These are phyloP conservation scores for Leptatherina wallacei DNA, from an alignment of 2,797 vertebrate species.

Conservation along the genomic window DNA sequence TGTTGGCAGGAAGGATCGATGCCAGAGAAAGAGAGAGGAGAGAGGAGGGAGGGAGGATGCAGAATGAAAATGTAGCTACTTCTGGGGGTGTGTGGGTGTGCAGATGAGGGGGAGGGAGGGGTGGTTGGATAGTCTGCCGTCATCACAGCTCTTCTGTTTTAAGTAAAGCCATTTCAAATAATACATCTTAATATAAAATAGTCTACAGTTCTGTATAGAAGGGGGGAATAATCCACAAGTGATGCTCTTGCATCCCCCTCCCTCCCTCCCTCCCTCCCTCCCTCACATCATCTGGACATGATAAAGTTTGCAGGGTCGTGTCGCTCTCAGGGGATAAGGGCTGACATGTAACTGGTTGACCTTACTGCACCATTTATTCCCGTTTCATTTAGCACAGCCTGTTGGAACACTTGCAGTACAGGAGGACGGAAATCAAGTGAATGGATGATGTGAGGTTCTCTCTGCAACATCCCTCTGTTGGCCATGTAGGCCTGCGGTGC, in stretches of 20 bases:
- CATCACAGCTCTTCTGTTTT: conserved; percentile 60
- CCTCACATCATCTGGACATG: conserved; percentile 38
- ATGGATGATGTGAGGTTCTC: conserved; percentile 49
- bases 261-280: background rate
- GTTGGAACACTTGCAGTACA: conserved; percentile 42
- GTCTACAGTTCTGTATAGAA: background rate
- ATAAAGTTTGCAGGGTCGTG: conserved; percentile 64
- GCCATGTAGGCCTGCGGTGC: conserved; percentile 66
- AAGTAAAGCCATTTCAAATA: background rate
- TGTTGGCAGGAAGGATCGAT: conserved; percentile 74
- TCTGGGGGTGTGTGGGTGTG: conserved; percentile 55
- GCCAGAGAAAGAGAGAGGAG: conserved; percentile 45
- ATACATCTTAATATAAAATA: background rate
- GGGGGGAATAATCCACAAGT: conserved; percentile 54
- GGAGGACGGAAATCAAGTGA: conserved; percentile 22
- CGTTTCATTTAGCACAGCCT: conserved; percentile 62
- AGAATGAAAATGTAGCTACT: conserved; percentile 67
- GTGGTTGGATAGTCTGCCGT: conserved; percentile 50
- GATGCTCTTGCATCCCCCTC: conserved; percentile 20
- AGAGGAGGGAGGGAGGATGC: conserved; percentile 36
- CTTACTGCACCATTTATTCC: conserved; percentile 69
- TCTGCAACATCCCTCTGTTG: conserved; percentile 65
- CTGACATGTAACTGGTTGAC: conserved; percentile 52
- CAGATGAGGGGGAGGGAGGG: conserved; percentile 15
- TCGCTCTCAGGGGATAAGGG: conserved; percentile 32